phyloP scores from a whole-genome alignment of 2,797 vertebrate genomes.

The Threskiornis aethiopicus region DNA sequence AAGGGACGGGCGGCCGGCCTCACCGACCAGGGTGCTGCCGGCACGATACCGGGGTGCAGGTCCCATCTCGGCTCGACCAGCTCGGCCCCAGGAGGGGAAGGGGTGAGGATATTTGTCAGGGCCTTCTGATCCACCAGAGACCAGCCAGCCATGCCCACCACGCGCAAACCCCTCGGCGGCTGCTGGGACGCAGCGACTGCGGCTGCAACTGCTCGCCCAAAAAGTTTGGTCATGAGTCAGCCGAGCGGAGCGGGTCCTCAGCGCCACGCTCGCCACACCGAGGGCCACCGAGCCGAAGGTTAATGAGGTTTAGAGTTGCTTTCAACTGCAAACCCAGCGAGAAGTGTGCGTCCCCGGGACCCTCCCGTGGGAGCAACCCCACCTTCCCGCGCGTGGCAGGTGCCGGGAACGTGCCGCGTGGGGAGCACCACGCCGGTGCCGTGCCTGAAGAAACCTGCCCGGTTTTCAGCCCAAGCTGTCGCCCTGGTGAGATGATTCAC shows the following conservation, averaged over 20 bases:
- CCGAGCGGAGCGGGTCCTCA: not conserved
- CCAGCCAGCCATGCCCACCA: not conserved
- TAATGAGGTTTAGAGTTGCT: not conserved
- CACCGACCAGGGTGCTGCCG: fast-evolving
- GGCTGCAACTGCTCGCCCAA: not conserved
- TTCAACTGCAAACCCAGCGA: not conserved
- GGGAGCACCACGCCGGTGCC: fast-evolving
- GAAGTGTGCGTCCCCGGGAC: not conserved
- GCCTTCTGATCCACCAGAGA: not conserved
- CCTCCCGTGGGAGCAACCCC: not conserved
- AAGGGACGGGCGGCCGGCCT: fast-evolving
- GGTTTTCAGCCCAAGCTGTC: not conserved
- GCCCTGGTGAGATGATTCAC: not conserved
- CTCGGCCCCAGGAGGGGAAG: fast-evolving
- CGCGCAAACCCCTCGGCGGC: fast-evolving
- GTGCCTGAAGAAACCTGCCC: not conserved
- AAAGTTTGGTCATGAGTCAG: not conserved
- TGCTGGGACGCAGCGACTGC: not conserved
- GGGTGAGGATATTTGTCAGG: fast-evolving
- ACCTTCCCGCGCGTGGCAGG: fast-evolving
- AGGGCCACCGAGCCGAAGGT: not conserved
- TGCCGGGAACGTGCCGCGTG: fast-evolving
- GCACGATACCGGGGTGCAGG: not conserved
- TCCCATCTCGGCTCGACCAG: fast-evolving
- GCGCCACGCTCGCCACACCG: fast-evolving